A percentile compares a stretch with the other conserved stretches of the same genome.
Evolutionary conservation across 2,888 invertebrate species (phyloP).

Genomic region (Ophioninae sp.): DNA sequence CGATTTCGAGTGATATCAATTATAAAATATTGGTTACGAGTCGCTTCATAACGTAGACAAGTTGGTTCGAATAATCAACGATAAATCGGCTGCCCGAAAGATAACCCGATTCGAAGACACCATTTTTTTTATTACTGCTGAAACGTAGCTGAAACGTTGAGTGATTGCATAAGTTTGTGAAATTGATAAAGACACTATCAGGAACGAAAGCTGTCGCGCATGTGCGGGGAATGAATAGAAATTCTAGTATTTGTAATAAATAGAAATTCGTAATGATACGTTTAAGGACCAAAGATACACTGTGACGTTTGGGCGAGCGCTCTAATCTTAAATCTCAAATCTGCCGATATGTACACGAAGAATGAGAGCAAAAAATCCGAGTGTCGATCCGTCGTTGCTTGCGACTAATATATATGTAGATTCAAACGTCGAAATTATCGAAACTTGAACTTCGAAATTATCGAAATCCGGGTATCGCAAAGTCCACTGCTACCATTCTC

Average conservation of each 20-base stretch:
- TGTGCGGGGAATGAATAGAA: slow-evolving; percentile 32
- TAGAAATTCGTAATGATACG: slow-evolving; percentile 64
- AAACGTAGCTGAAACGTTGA: neutral
- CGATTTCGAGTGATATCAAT: no score
- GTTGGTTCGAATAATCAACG: neutral
- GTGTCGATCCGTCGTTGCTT: neutral
- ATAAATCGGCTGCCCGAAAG: neutral
- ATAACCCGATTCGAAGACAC: neutral
- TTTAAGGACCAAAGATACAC: slow-evolving; percentile 80
- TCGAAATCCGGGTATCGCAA: neutral
- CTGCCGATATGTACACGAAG: neutral
- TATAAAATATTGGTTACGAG: neutral
- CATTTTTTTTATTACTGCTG: neutral
- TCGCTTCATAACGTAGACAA: neutral
- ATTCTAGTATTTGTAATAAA: slow-evolving; percentile 53
- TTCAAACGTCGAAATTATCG: neutral
- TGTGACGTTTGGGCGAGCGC: slow-evolving; percentile 70
- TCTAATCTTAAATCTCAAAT: slow-evolving; percentile 68
- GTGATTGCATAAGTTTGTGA: neutral
- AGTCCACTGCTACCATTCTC: neutral
- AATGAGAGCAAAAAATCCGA: neutral
- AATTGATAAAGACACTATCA: slow-evolving; percentile 22
- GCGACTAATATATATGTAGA: neutral
- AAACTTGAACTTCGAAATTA: neutral
- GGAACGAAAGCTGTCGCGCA: slow-evolving; percentile 26